phyloP scores from a whole-genome alignment of 2,888 invertebrate genomes.

The Mimumesa dahlbomi region DNA sequence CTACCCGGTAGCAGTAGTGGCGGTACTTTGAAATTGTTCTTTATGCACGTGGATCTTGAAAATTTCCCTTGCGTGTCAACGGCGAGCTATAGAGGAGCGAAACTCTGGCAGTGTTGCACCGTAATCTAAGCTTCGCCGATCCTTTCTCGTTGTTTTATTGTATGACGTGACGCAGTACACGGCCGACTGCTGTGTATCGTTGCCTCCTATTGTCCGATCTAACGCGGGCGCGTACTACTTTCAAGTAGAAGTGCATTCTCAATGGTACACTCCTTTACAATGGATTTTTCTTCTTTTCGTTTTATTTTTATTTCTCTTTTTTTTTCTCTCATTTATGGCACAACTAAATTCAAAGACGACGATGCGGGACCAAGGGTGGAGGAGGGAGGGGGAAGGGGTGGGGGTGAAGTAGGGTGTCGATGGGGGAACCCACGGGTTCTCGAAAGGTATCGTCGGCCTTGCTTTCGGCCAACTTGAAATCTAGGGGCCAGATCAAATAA shows the following conservation, averaged over 20 bases:
- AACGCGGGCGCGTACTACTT: neutral
- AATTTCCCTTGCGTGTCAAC: neutral
- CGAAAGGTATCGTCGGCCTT: constrained; percentile 50
- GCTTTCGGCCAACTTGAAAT: constrained; percentile 53
- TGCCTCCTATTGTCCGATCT: neutral
- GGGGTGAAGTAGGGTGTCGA: too few relatives aligned
- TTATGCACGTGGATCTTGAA: constrained; percentile 1
- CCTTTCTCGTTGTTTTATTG: neutral
- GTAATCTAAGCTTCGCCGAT: neutral
- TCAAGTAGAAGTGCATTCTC: neutral
- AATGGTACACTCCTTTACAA: constrained; percentile 2
- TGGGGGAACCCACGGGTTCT: too few relatives aligned
- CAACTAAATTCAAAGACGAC: constrained; percentile 25
- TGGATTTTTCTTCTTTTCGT: neutral
- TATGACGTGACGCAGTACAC: neutral
- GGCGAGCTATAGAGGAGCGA: neutral
- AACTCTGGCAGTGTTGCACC: neutral
- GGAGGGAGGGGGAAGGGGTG: too few relatives aligned
- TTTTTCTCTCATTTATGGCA: too few relatives aligned
- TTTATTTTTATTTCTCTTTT: too few relatives aligned
- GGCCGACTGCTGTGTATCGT: neutral
- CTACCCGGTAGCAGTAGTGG: too few relatives aligned
- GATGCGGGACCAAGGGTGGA: constrained; percentile 24
- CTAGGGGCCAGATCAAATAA: constrained; percentile 62
- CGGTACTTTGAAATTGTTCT: too few relatives aligned